phyloP scores from a whole-genome alignment of 2,797 vertebrate genomes.

The Clamator glandarius region DNA sequence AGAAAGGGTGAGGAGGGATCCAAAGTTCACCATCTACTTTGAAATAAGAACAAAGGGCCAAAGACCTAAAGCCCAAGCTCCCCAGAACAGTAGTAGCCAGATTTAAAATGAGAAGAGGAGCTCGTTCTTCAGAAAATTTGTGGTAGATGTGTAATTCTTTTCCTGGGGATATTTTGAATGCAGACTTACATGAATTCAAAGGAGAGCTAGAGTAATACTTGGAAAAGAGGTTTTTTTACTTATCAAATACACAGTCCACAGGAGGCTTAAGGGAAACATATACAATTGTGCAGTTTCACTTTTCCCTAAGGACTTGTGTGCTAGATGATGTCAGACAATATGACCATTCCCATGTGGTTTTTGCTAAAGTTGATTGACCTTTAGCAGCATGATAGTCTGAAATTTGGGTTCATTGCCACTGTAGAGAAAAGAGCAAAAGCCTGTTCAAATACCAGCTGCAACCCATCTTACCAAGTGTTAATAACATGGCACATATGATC shows the following conservation, averaged over 20 bases:
- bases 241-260: neutral
- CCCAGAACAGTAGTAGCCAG: neutral
- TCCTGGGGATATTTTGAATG: neutral
- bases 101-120: neutral
- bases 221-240: neutral
- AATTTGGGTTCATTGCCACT: neutral
- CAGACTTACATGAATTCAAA: neutral
- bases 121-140: neutral
- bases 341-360: neutral
- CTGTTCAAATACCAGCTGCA: slow-evolving; percentile 20
- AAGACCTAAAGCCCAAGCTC: neutral
- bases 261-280: neutral
- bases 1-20: neutral
- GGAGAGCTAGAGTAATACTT: neutral
- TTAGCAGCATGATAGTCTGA: neutral
- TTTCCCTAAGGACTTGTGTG: neutral
- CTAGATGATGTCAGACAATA: neutral
- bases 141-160: neutral
- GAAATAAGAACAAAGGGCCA: neutral
- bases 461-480: neutral
- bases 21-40: neutral
- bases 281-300: neutral
- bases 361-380: neutral
- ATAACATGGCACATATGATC: neutral
- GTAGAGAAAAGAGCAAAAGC: neutral